phyloP scores from a whole-genome alignment of 2,888 invertebrate genomes.

The Diplazon laetatorius region DNA sequence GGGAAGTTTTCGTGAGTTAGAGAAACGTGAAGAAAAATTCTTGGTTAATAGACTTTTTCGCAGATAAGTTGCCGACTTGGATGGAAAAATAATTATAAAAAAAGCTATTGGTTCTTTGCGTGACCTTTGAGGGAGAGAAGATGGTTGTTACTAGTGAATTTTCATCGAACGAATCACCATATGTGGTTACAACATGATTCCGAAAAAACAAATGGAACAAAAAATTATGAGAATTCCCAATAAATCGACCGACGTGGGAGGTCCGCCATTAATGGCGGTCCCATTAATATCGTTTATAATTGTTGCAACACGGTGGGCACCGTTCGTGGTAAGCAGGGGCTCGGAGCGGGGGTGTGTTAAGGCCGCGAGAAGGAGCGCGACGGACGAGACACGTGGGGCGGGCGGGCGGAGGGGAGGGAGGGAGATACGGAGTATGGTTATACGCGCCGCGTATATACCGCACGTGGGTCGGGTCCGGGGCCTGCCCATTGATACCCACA shows the following conservation, averaged over 20 bases:
- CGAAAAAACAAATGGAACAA: too few species aligned
- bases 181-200: too few species aligned
- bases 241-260: constrained; percentile 3
- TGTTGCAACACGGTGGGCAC: constrained; percentile 1
- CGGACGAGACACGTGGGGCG: constrained; percentile 36
- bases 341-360: not conserved
- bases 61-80: constrained; percentile 2
- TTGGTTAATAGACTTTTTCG: constrained; percentile 5
- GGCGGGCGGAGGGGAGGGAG: not conserved
- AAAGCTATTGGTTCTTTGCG: not conserved
- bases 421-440: too few species aligned
- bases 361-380: constrained; percentile 44
- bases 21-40: constrained; percentile 34
- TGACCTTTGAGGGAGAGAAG: not conserved
- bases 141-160: too few species aligned
- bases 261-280: constrained; percentile 31
- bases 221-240: too few species aligned
- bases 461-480: constrained; percentile 62
- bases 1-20: constrained; percentile 21
- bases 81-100: constrained; percentile 4
- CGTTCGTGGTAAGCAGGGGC: not conserved
- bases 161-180: too few species aligned
- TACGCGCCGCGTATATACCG: constrained; percentile 1
- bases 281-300: constrained; percentile 41
- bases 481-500: constrained; percentile 77